phyloP scores from a whole-genome alignment of 2,113 vertebrate species.

The Lagenorhynchus albirostris region DNA sequence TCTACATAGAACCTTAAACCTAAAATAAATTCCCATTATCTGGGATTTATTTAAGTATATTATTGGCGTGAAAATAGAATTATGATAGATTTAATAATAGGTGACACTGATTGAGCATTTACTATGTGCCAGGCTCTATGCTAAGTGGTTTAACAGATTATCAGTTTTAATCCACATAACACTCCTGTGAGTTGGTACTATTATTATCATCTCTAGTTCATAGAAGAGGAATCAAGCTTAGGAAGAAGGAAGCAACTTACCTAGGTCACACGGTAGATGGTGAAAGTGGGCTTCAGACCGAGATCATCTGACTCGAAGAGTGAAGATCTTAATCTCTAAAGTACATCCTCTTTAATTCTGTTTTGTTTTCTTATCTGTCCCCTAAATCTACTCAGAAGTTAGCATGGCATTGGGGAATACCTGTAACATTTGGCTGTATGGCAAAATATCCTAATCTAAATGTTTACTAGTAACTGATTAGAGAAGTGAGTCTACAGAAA shows the following conservation, averaged over 20 bases:
- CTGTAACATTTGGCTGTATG: neutral
- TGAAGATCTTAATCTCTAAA: neutral
- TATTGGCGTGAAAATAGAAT: conserved; percentile 41
- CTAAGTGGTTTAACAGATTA: conserved; percentile 25
- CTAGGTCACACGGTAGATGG: neutral
- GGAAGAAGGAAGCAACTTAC: neutral
- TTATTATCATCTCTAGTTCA: neutral
- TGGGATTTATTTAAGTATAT: neutral
- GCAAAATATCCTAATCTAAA: neutral
- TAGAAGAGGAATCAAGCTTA: neutral
- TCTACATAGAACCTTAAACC: neutral
- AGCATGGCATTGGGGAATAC: neutral
- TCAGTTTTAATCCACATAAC: conserved; percentile 21
- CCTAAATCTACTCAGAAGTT: neutral
- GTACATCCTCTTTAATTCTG: neutral
- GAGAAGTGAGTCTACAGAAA: neutral
- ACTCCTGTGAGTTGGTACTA: neutral
- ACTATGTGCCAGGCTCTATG: neutral
- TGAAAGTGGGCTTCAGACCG: neutral
- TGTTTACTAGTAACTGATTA: neutral
- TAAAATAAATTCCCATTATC: neutral
- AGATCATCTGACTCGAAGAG: neutral
- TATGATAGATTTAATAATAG: conserved; percentile 42
- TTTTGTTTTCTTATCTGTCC: neutral
- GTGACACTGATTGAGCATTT: conserved; percentile 26